A percentile compares a stretch with the other conserved stretches of the same genome.
Evolutionary conservation across 2,113 vertebrate genomes (phyloP).

Genomic region (Genyomyrus donnyi): DNA sequence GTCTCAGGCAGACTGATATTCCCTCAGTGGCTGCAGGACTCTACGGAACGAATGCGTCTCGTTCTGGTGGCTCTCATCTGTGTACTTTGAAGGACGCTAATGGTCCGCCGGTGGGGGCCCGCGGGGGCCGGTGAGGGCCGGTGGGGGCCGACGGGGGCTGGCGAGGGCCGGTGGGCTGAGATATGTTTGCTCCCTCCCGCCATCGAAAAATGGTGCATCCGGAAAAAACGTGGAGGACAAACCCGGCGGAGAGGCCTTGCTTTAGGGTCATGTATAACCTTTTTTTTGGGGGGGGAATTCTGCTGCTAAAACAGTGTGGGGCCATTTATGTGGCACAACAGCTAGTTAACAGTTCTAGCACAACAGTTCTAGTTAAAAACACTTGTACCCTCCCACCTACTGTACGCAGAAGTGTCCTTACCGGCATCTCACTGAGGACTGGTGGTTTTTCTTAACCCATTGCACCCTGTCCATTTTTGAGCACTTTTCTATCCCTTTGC

Average conservation of each 20-base stretch:
- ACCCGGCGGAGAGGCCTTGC: too few relatives aligned
- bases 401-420: background rate
- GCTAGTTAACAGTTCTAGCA: background rate
- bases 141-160: background rate
- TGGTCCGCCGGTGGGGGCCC: background rate
- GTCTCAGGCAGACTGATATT: background rate
- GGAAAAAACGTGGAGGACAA: background rate
- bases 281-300: background rate
- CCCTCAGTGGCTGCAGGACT: background rate
- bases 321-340: background rate
- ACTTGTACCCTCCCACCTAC: background rate
- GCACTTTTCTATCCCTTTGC: too few relatives aligned
- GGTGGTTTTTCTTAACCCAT: background rate
- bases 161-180: background rate
- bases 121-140: too few relatives aligned
- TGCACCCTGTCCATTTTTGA: too few relatives aligned
- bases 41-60: background rate
- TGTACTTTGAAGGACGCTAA: conserved; percentile 1
- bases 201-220: background rate
- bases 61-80: background rate
- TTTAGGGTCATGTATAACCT: background rate
- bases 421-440: background rate
- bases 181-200: background rate
- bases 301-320: background rate
- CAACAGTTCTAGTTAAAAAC: background rate